Conservation (phyloP, 2,113 vertebrate species). For the Echinops telfairi region DNA sequence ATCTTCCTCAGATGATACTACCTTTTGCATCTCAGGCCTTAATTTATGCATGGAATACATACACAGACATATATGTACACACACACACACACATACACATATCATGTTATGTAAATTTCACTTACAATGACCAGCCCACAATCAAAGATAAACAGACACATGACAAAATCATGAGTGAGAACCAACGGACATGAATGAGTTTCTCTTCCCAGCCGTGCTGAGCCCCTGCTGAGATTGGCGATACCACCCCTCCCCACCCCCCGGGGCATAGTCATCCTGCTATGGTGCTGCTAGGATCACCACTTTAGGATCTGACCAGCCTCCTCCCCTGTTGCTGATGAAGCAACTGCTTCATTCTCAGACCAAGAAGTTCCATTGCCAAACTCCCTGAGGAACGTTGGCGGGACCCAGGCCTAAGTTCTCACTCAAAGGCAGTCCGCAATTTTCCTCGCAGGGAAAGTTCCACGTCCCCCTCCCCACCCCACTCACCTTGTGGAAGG, state of each 20-base stretch:
- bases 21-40: constrained; percentile 28
- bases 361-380: not conserved
- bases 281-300: not conserved
- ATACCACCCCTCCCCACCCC: too few species aligned
- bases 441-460: not conserved
- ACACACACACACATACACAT: too few species aligned
- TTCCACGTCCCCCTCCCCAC: not conserved
- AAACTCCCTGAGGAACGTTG: not conserved
- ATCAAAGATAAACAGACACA: constrained; percentile 64
- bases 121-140: constrained; percentile 52
- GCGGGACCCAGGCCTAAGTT: not conserved
- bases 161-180: not conserved
- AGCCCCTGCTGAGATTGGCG: not conserved
- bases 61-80: too few species aligned
- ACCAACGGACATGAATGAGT: not conserved
- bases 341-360: not conserved
- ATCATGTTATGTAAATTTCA: not conserved
- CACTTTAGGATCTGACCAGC: not conserved
- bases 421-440: not conserved
- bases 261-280: not conserved
- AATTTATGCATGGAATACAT: constrained; percentile 1
- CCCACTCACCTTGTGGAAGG: not conserved
- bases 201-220: constrained; percentile 2
- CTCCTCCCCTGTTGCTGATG: not conserved
- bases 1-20: constrained; percentile 23